Evolutionary conservation across 1,140 invertebrate genomes (phyloP).

Genomic region (Cydia fagiglandana): DNA sequence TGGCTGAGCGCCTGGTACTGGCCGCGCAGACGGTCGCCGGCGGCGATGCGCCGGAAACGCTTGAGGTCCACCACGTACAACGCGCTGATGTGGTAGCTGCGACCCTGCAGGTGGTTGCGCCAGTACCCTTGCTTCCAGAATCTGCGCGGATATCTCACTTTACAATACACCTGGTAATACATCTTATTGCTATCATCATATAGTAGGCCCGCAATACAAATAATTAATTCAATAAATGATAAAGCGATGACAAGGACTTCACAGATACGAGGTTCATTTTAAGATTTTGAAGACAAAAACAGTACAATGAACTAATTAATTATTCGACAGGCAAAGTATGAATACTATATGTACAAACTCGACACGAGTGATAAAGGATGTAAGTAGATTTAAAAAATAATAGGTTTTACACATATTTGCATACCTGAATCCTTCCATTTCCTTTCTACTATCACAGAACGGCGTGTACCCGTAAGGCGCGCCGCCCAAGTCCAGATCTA

Average conservation of each 20-base stretch:
- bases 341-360: neutral
- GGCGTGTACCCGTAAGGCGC: slow-evolving; percentile 99
- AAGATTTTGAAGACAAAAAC: too few relatives aligned
- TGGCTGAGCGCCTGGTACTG: slow-evolving; percentile 98
- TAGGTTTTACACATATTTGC: neutral
- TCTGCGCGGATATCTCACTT: slow-evolving; percentile 52
- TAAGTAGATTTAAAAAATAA: neutral
- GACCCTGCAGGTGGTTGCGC: slow-evolving; percentile 96
- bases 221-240: neutral
- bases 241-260: neutral
- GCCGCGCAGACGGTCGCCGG: slow-evolving; percentile 96
- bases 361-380: neutral
- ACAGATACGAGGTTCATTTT: too few relatives aligned
- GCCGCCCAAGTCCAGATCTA: slow-evolving; percentile 96
- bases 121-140: slow-evolving; percentile 99
- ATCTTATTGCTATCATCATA: neutral
- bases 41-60: slow-evolving; percentile 97
- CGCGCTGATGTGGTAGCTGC: slow-evolving; percentile 99
- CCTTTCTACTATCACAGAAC: slow-evolving; percentile 97
- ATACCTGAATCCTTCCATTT: slow-evolving; percentile 98
- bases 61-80: slow-evolving; percentile 98
- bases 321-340: too few relatives aligned
- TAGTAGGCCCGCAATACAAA: neutral
- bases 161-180: neutral
- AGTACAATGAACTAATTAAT: too few relatives aligned